phyloP scores from a whole-genome alignment of 2,113 vertebrate species.

The Falco punctatus region DNA sequence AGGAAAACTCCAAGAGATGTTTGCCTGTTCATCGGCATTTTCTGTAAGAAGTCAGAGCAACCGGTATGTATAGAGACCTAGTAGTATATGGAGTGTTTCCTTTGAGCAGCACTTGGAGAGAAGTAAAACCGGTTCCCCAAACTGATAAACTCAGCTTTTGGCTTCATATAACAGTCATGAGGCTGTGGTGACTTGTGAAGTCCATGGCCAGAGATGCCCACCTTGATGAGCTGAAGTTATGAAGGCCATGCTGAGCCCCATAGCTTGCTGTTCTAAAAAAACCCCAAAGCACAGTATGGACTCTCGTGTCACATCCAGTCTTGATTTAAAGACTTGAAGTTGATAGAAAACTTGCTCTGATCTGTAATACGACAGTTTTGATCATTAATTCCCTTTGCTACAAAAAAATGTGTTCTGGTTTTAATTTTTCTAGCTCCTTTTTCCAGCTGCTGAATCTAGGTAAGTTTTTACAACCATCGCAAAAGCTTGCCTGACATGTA shows the following conservation, averaged over 20 bases:
- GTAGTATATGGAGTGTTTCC: background rate
- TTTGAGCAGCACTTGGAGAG: background rate
- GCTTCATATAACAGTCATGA: accelerated
- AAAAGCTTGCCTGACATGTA: background rate
- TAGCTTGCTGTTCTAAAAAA: background rate
- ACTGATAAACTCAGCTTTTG: background rate
- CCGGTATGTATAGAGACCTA: background rate
- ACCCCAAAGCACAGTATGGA: background rate
- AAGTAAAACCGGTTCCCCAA: background rate
- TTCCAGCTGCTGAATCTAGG: background rate
- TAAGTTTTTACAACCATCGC: background rate
- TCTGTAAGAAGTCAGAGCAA: background rate
- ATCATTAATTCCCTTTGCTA: background rate
- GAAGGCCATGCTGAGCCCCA: background rate
- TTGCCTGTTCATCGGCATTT: background rate
- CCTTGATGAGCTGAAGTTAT: background rate
- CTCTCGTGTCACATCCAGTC: background rate
- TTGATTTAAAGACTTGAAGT: background rate
- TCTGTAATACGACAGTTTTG: background rate
- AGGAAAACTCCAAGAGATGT: background rate
- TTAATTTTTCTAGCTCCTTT: background rate
- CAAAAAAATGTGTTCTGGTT: background rate
- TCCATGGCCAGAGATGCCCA: background rate
- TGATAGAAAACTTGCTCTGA: background rate
- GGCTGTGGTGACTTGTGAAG: background rate